Conservation (phyloP, 2,797 vertebrate species). For the Austrolebias charrua region DNA sequence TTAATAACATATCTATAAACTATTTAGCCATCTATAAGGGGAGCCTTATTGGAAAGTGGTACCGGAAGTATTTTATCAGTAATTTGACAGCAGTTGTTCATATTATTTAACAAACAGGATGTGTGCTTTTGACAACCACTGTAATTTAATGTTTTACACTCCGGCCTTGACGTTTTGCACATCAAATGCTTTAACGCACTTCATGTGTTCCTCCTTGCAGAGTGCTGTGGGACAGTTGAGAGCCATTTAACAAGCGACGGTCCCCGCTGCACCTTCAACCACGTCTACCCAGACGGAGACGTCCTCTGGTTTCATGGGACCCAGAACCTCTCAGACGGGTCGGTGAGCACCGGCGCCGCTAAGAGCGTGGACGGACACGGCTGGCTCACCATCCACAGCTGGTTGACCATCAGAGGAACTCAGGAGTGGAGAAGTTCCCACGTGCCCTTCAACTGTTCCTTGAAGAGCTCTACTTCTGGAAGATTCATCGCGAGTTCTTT, state of each 20-base stretch:
- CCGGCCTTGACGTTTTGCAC: no score
- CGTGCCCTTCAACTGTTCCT: slow-evolving; percentile 53
- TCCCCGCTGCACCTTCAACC: slow-evolving; percentile 56
- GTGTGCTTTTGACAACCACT: no score
- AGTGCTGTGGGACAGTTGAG: slow-evolving; percentile 21
- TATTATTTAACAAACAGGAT: no score
- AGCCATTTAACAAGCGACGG: fast-evolving
- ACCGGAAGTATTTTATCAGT: no score
- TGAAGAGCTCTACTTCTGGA: slow-evolving; percentile 45
- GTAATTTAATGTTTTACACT: no score
- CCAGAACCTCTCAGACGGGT: slow-evolving; percentile 15
- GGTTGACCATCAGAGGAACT: slow-evolving; percentile 36
- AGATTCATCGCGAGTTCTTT: slow-evolving; percentile 39
- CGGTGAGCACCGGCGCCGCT: background rate
- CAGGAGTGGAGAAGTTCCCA: background rate
- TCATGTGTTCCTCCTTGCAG: slow-evolving; percentile 42
- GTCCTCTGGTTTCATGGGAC: slow-evolving; percentile 66
- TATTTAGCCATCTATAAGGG: no score
- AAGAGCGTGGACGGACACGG: slow-evolving; percentile 26
- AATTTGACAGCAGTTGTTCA: no score
- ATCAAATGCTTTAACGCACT: background rate
- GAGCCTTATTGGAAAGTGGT: no score
- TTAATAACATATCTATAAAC: no score
- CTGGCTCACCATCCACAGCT: slow-evolving; percentile 48
- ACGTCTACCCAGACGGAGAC: slow-evolving; percentile 55